Evolutionary conservation across 2,888 invertebrate species (phyloP).

Genomic region (Mythimna pallens): DNA sequence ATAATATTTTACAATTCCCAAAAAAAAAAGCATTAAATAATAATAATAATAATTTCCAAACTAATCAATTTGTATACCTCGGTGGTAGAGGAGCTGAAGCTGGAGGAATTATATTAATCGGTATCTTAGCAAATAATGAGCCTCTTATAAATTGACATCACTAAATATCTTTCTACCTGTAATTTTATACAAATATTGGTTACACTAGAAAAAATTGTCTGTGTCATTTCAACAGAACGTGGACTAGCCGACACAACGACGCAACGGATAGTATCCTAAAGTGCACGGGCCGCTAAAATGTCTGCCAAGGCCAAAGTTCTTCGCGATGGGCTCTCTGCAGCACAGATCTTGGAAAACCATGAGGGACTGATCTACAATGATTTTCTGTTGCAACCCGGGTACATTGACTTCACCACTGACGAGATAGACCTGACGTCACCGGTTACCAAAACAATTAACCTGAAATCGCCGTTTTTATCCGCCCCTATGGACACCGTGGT

Average conservation of each 20-base stretch:
- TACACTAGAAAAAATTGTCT: constrained; percentile 38
- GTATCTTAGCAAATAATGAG: too few relatives aligned
- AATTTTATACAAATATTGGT: constrained; percentile 25
- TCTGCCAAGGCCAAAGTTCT: constrained; percentile 81
- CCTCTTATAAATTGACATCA: constrained; percentile 6
- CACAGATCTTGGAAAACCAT: constrained; percentile 94
- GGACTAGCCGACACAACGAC: constrained; percentile 59
- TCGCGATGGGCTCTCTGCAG: constrained; percentile 96
- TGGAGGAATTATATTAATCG: too few relatives aligned
- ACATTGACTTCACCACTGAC: constrained; percentile 98
- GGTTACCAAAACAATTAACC: constrained; percentile 96
- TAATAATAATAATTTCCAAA: too few relatives aligned
- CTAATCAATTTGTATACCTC: too few relatives aligned
- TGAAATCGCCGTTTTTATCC: constrained; percentile 98
- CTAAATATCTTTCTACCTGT: constrained; percentile 2
- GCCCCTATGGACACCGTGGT: constrained; percentile 99
- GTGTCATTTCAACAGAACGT: constrained; percentile 54
- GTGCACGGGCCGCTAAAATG: constrained; percentile 56
- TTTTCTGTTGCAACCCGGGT: constrained; percentile 99
- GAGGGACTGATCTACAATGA: constrained; percentile 99
- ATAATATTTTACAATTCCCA: too few relatives aligned
- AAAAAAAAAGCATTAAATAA: too few relatives aligned
- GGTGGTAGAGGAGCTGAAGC: too few relatives aligned
- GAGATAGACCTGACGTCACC: constrained; percentile 97
- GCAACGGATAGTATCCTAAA: constrained; percentile 30